phyloP scores from a whole-genome alignment of 2,797 vertebrate species.

The Erpetoichthys calabaricus region DNA sequence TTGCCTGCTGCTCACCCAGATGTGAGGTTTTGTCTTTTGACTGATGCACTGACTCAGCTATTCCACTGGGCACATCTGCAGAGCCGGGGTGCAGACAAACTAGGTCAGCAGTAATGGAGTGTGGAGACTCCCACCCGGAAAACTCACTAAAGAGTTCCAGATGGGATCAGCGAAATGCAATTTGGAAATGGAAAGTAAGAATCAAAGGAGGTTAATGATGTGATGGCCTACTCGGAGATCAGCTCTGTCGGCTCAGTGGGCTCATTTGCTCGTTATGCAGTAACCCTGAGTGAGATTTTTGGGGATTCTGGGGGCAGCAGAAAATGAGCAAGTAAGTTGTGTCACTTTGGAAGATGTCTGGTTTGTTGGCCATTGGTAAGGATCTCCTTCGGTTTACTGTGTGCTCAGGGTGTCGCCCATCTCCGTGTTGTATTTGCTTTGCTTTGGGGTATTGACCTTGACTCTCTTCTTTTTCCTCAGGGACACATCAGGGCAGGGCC shows the following conservation, averaged over 20 bases:
- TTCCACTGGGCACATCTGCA: not conserved
- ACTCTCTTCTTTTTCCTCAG: slow-evolving; percentile 37
- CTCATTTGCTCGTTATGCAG: too few relatives aligned
- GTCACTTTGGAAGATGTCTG: too few relatives aligned
- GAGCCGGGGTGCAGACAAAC: not conserved
- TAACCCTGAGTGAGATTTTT: too few relatives aligned
- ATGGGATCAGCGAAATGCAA: not conserved
- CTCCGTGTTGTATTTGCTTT: not conserved
- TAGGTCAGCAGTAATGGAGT: slow-evolving; percentile 1
- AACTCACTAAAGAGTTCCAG: not conserved
- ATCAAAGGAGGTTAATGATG: not conserved
- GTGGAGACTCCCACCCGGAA: not conserved
- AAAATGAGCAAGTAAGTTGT: too few relatives aligned
- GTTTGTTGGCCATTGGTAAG: too few relatives aligned
- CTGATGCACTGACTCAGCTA: too few relatives aligned
- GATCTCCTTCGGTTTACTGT: too few relatives aligned
- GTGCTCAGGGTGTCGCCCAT: too few relatives aligned
- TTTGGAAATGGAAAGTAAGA: not conserved
- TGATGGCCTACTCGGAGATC: not conserved
- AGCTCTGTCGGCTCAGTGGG: too few relatives aligned
- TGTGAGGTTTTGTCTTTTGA: too few relatives aligned
- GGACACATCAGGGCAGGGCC: slow-evolving; percentile 95
- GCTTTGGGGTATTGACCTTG: not conserved
- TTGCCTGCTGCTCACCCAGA: too few relatives aligned
- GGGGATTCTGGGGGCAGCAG: too few relatives aligned